Evolutionary conservation across 2,797 vertebrate genomes (phyloP), one percentile per base, ranked within the genome.

Genomic region (Euthynnus affinis): DNA sequence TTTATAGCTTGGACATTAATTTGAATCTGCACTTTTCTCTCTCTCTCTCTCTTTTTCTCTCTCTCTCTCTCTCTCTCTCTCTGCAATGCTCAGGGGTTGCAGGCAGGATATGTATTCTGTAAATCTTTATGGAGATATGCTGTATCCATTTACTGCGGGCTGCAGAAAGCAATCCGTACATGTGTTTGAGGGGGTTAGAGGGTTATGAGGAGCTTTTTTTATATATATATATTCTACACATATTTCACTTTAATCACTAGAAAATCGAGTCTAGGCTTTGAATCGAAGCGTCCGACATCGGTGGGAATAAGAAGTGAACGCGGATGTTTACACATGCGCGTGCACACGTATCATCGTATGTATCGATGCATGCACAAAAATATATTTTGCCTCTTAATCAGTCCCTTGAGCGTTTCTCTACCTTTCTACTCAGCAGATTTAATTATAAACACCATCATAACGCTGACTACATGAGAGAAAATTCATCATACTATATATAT

Each of bases 1-100:
- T 74, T 71, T 75, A 81, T 58, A 64, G 75, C 75, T 25, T 32
- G 77, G 81, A 82, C 80, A 75, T 79, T 82, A 59, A 87, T 90
- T 78, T 76, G 57, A 83, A 72, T 84, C 67, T 2, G 42, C 57
- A n/a, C 58, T 53, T 66, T 73, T 48, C 42, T 40, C 42, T 81
- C 22, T 56, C 42, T 81, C 22, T 56, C 42, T 81, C 22, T 56
- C n/a, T n/a, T n/a, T n/a, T n/a, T n/a, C n/a, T n/a, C n/a, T n/a
- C n/a, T n/a, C n/a, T n/a, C n/a, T n/a, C n/a, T n/a, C n/a, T n/a
- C n/a, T n/a, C n/a, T n/a, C n/a, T n/a, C n/a, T n/a, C 42, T 81
- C 22, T 56, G 42, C 49, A 42, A 7, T n/a, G 42, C 56, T 82
- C 67, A 22, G 15, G 68, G 83, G 66, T 20, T 1, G 6, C 60